Evolutionary conservation across 2,888 invertebrate species (phyloP).

Genomic region (Coenonympha arcania): DNA sequence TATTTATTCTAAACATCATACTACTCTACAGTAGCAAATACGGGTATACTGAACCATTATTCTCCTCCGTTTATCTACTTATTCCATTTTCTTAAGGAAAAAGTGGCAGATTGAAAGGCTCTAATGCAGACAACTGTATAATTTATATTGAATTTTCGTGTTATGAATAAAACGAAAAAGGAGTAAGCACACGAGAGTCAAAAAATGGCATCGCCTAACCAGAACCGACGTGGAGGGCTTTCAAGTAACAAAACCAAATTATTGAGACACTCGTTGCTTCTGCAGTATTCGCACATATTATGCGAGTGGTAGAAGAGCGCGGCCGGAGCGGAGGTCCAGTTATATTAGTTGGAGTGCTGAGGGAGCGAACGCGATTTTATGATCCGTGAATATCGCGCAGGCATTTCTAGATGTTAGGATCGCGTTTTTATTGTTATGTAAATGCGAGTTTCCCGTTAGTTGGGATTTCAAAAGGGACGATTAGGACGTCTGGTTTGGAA

Average conservation of each 20-base stretch:
- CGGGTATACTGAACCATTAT: not conserved
- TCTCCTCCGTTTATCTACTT: not conserved
- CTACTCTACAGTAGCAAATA: no score
- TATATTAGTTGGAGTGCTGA: conserved; percentile 59
- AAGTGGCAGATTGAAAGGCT: conserved; percentile 5
- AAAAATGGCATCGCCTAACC: conserved; percentile 51
- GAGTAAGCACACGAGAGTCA: conserved; percentile 36
- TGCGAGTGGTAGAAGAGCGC: conserved; percentile 35
- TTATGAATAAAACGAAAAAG: conserved; percentile 22
- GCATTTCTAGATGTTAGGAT: conserved; percentile 74
- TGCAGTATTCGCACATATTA: conserved; percentile 38
- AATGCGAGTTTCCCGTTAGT: conserved; percentile 73
- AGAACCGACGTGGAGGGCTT: conserved; percentile 47
- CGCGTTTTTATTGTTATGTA: conserved; percentile 75
- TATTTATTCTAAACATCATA: no score
- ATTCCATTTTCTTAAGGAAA: not conserved
- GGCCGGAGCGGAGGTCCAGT: conserved; percentile 50
- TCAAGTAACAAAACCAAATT: conserved; percentile 50
- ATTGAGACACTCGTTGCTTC: conserved; percentile 43
- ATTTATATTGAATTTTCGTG: conserved; percentile 9
- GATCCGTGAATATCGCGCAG: conserved; percentile 73
- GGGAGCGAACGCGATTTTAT: conserved; percentile 66
- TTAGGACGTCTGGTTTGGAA: conserved; percentile 73
- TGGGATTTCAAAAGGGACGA: conserved; percentile 74
- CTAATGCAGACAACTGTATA: conserved; percentile 9